phyloP scores from a whole-genome alignment of 2,797 vertebrate genomes.

The Pseudochromis fuscus region DNA sequence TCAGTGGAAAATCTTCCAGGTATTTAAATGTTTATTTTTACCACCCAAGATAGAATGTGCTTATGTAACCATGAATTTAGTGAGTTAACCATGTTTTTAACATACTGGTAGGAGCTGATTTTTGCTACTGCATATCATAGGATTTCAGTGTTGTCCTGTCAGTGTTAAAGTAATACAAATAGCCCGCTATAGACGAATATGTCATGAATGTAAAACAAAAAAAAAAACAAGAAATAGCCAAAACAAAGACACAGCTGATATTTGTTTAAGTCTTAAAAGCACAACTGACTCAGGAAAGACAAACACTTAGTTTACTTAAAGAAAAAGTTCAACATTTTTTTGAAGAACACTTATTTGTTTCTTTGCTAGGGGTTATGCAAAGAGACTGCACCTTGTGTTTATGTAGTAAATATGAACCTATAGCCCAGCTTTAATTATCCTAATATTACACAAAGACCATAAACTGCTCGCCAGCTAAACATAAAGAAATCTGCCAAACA shows the following conservation, averaged over 20 bases:
- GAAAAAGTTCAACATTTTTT: not conserved
- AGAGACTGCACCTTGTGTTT: not conserved
- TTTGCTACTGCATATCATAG: not conserved
- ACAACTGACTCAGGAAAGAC: not conserved
- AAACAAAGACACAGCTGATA: not conserved
- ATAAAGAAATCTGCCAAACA: not conserved
- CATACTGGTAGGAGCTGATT: not conserved
- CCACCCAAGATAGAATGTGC: not conserved
- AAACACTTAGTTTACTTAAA: not conserved
- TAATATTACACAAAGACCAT: not conserved
- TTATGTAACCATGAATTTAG: not conserved
- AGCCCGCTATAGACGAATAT: not conserved
- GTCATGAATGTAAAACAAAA: not conserved
- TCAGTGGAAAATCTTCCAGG: not conserved
- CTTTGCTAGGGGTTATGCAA: not conserved
- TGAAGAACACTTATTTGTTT: too few relatives aligned
- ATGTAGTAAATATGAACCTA: not conserved
- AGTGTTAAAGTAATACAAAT: slow-evolving; percentile 4
- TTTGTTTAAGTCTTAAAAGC: not conserved
- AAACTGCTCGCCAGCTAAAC: not conserved
- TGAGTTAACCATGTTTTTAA: not conserved
- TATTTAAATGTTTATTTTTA: not conserved
- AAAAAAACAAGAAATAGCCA: not conserved
- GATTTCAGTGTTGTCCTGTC: slow-evolving; percentile 4
- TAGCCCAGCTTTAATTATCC: not conserved